Conservation (phyloP, 2,113 vertebrate species). For the Festucalex cinctus region DNA sequence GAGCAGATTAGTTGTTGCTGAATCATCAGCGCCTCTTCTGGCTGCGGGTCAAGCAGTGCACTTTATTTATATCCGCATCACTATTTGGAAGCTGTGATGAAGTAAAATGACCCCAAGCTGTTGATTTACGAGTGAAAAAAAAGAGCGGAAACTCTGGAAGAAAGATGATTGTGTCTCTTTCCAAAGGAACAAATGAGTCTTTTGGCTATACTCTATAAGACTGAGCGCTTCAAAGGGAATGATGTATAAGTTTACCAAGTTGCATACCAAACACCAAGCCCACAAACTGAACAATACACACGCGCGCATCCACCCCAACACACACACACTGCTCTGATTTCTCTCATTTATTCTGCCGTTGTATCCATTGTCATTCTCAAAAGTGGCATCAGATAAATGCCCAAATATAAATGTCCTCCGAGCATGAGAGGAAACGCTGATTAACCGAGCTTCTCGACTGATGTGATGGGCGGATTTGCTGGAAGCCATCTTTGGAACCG, state of each 20-base stretch:
- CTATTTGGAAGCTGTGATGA: neutral
- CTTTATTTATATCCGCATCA: neutral
- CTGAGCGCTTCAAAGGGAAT: conserved; percentile 3
- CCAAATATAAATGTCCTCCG: conserved; percentile 41
- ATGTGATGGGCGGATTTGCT: conserved; percentile 56
- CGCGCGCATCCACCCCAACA: neutral
- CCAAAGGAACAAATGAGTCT: conserved; percentile 8
- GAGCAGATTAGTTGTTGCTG: neutral
- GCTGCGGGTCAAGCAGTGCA: neutral
- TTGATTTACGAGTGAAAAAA: neutral
- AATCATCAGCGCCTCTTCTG: neutral
- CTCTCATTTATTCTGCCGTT: conserved; percentile 23
- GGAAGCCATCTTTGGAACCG: conserved; percentile 50
- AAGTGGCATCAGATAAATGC: conserved; percentile 39
- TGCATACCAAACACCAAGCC: conserved; percentile 31
- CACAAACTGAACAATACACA: neutral
- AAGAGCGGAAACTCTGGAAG: neutral
- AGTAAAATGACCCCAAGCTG: neutral
- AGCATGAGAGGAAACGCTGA: conserved; percentile 42
- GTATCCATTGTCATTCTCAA: conserved; percentile 21
- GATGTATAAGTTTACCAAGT: conserved; percentile 11
- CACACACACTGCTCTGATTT: conserved; percentile 5
- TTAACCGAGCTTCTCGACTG: conserved; percentile 48
- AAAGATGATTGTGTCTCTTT: neutral
- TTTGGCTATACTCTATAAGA: conserved; percentile 6